Evolutionary conservation across 2,113 vertebrate genomes (phyloP).

Genomic region (Malurus melanocephalus): DNA sequence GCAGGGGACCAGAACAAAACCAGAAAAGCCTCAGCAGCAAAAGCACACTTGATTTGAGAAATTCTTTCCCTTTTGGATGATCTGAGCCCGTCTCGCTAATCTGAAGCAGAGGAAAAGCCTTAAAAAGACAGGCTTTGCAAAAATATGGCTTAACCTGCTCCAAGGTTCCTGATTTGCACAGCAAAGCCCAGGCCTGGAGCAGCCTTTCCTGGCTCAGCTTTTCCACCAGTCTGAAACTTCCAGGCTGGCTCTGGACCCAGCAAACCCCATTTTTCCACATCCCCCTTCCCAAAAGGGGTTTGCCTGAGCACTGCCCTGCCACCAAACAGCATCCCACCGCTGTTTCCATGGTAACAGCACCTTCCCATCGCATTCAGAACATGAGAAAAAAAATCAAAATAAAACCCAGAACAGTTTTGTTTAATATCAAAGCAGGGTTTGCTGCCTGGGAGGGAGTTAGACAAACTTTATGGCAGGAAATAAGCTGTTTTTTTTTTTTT

Average conservation of each 20-base stretch:
- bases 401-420: neutral
- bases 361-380: accelerated
- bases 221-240: neutral
- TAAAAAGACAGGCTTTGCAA: neutral
- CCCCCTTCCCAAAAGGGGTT: neutral
- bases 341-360: slow-evolving; percentile 35
- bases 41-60: neutral
- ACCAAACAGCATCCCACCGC: neutral
- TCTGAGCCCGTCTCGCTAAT: neutral
- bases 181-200: neutral
- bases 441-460: neutral
- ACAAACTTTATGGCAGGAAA: neutral
- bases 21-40: neutral
- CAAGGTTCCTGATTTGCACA: neutral
- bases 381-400: neutral
- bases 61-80: neutral
- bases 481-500: neutral
- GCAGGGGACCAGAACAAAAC: neutral
- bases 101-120: neutral
- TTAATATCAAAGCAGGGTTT: neutral
- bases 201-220: neutral
- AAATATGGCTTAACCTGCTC: neutral
- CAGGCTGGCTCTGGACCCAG: neutral
- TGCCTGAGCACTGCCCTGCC: neutral
- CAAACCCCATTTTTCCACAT: neutral